phyloP scores from a whole-genome alignment of 2,113 vertebrate species.

The Protobothrops mucrosquamatus region DNA sequence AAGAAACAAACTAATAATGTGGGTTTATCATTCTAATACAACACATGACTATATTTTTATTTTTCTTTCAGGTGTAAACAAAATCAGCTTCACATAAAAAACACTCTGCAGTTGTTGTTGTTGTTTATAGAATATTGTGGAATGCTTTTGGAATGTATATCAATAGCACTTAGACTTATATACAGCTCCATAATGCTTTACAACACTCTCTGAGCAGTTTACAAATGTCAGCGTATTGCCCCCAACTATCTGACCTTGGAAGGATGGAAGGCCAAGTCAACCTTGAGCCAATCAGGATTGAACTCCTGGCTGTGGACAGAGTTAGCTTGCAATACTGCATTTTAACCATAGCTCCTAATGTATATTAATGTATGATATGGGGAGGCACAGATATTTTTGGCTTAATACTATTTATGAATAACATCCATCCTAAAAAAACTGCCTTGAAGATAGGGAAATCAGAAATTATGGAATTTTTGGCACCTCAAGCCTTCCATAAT shows the following conservation, averaged over 20 bases:
- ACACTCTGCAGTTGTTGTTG: not conserved
- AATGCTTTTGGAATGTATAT: conserved; percentile 16
- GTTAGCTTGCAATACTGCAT: not conserved
- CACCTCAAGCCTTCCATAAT: not conserved
- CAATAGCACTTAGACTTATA: too few species aligned
- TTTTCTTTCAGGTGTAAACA: conserved; percentile 44
- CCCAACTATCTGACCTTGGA: not conserved
- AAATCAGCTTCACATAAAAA: conserved; percentile 9
- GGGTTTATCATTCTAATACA: conserved; percentile 38
- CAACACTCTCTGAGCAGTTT: not conserved
- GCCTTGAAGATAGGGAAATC: not conserved
- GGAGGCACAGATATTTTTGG: conserved; percentile 37
- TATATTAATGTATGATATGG: conserved; percentile 50
- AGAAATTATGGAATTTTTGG: conserved; percentile 2
- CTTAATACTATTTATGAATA: conserved; percentile 25
- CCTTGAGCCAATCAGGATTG: not conserved
- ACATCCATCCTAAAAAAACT: conserved; percentile 18
- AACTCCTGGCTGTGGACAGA: not conserved
- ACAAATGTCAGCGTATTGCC: not conserved
- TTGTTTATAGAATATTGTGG: conserved; percentile 29
- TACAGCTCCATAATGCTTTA: too few species aligned
- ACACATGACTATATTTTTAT: conserved; percentile 24
- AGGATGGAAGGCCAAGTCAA: not conserved
- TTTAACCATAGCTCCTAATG: not conserved
- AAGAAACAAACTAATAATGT: conserved; percentile 22